Conservation (phyloP, 2,797 vertebrate genomes). For the Cetoscarus ocellatus region DNA sequence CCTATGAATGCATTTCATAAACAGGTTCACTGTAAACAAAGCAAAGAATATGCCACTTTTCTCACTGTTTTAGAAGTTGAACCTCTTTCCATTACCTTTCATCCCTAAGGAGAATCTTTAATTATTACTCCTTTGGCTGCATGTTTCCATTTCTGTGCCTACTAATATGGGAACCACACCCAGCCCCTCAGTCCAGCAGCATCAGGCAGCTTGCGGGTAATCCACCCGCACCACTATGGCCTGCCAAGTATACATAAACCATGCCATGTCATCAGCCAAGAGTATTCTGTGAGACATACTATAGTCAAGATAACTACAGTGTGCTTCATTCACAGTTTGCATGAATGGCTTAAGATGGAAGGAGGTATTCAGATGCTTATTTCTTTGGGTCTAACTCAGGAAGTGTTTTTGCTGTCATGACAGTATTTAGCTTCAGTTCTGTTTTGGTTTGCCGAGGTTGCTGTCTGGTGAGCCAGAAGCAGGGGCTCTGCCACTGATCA, state of each 20-base stretch:
- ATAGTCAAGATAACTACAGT: neutral
- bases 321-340: neutral
- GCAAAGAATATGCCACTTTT: too few species aligned
- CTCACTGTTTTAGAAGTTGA: too few species aligned
- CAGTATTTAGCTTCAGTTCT: slow-evolving; percentile 9
- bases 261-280: slow-evolving; percentile 22
- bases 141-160: slow-evolving; percentile 38
- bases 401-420: slow-evolving; percentile 6
- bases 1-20: too few species aligned
- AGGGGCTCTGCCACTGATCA: slow-evolving; percentile 37
- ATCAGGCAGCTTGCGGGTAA: slow-evolving; percentile 32
- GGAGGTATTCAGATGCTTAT: neutral
- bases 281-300: neutral
- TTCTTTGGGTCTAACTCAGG: neutral
- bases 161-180: slow-evolving; percentile 55
- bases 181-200: slow-evolving; percentile 25
- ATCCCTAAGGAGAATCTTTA: too few species aligned
- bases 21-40: too few species aligned
- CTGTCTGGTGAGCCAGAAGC: slow-evolving; percentile 49
- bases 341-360: neutral
- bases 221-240: slow-evolving; percentile 41
- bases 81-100: too few species aligned
- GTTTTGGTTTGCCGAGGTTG: slow-evolving; percentile 45
- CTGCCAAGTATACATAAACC: slow-evolving; percentile 19
- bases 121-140: slow-evolving; percentile 11